phyloP scores from a whole-genome alignment of 1,140 invertebrate species.

The Drosophila carrolli region DNA sequence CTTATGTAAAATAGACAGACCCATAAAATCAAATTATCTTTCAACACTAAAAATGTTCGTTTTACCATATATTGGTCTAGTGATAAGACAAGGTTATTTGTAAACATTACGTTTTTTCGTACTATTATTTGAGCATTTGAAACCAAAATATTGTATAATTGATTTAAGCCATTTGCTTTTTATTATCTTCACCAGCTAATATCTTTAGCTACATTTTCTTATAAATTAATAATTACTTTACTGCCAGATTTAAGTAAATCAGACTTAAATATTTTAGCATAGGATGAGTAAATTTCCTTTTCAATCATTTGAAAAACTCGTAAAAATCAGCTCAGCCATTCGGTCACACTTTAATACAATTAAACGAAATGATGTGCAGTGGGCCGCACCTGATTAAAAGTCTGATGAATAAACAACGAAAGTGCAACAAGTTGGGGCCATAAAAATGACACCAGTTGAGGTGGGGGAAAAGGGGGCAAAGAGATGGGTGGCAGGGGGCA shows the following conservation, averaged over 20 bases:
- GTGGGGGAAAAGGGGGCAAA: not conserved
- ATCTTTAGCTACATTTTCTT: too few relatives aligned
- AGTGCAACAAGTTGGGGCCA: slow-evolving; percentile 44
- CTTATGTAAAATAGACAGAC: too few relatives aligned
- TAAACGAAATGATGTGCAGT: slow-evolving; percentile 55
- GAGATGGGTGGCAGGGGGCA: slow-evolving; percentile 12
- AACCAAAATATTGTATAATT: too few relatives aligned
- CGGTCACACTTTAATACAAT: slow-evolving; percentile 46
- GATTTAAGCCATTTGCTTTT: too few relatives aligned
- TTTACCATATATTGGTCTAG: too few relatives aligned
- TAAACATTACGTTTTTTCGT: too few relatives aligned
- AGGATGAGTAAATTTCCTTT: not conserved
- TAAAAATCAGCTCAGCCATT: slow-evolving; percentile 9
- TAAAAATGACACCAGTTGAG: slow-evolving; percentile 47
- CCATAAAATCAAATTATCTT: not conserved
- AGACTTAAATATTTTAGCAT: too few relatives aligned
- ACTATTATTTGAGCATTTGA: too few relatives aligned
- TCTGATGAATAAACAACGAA: slow-evolving; percentile 65
- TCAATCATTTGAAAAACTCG: not conserved
- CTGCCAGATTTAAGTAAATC: too few relatives aligned
- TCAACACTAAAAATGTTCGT: not conserved
- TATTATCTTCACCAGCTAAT: too few relatives aligned
- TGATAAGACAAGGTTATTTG: too few relatives aligned
- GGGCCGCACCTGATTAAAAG: slow-evolving; percentile 53
- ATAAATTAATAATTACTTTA: too few relatives aligned